Evolutionary conservation across 2,797 vertebrate species (phyloP).

Genomic region (Sebastes trivittatus): DNA sequence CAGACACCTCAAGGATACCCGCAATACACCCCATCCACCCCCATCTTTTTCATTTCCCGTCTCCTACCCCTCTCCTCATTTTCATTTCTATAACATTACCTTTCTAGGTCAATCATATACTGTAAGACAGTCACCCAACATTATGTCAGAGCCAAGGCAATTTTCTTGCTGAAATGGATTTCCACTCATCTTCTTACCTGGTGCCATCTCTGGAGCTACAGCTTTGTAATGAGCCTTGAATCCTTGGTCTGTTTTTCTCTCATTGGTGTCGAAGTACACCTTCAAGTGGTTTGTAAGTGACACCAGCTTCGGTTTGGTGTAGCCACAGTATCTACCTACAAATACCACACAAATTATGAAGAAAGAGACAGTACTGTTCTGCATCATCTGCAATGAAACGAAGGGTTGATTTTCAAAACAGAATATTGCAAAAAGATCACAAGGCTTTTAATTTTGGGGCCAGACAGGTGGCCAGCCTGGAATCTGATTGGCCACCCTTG

Average conservation of each 20-base stretch:
- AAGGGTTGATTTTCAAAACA: not conserved
- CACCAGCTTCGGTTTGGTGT: constrained; percentile 73
- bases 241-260: constrained; percentile 73
- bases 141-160: constrained; percentile 7
- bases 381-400: not conserved
- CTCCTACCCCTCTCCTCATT: not conserved
- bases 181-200: constrained; percentile 66
- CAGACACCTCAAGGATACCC: constrained; percentile 57
- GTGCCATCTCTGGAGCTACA: constrained; percentile 61
- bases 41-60: constrained; percentile 17
- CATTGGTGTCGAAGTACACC: constrained; percentile 80
- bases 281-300: constrained; percentile 77
- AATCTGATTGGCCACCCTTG: too few relatives aligned
- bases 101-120: constrained; percentile 65
- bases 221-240: constrained; percentile 82
- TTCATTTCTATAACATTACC: constrained; percentile 3
- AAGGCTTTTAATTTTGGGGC: not conserved
- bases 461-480: not conserved
- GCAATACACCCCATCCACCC: not conserved
- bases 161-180: constrained; percentile 31
- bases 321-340: constrained; percentile 82
- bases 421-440: not conserved
- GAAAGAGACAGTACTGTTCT: not conserved
- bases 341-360: not conserved
- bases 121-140: constrained; percentile 16